Conservation (phyloP, 1,140 invertebrate species). For the Drosophila nigrodunni region DNA sequence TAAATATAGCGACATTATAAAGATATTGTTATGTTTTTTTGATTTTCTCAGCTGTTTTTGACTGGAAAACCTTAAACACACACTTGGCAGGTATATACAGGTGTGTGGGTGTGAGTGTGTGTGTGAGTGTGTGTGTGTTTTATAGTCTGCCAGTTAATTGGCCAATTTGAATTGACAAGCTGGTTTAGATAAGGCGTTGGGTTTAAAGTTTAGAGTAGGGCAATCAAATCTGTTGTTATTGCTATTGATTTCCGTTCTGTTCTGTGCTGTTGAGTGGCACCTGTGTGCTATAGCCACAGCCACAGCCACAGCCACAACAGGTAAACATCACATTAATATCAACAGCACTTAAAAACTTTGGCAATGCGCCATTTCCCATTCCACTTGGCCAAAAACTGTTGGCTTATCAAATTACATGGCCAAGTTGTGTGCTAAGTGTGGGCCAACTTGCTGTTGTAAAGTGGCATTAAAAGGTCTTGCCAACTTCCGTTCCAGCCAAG, state of each 20-base stretch:
- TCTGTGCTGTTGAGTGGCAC: neutral
- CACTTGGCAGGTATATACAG: too few relatives aligned
- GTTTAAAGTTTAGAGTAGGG: slow-evolving; percentile 15
- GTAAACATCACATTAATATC: slow-evolving; percentile 18
- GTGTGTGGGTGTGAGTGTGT: too few relatives aligned
- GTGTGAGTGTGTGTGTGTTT: neutral
- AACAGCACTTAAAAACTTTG: slow-evolving; percentile 58
- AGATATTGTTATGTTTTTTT: too few relatives aligned
- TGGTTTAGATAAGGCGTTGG: slow-evolving; percentile 26
- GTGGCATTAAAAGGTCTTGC: slow-evolving; percentile 69
- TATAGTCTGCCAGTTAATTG: slow-evolving; percentile 18
- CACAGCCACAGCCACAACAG: neutral
- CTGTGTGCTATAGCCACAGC: neutral
- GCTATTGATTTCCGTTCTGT: slow-evolving; percentile 20
- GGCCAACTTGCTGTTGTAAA: slow-evolving; percentile 26
- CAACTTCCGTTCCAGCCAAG: slow-evolving; percentile 53
- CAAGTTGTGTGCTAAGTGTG: slow-evolving; percentile 43
- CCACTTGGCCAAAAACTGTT: slow-evolving; percentile 22
- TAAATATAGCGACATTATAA: too few relatives aligned
- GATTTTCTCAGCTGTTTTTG: too few relatives aligned
- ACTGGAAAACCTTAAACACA: too few relatives aligned
- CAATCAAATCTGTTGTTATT: slow-evolving; percentile 35
- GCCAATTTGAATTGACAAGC: slow-evolving; percentile 34
- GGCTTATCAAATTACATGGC: slow-evolving; percentile 81
- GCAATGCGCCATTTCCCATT: slow-evolving; percentile 29